Evolutionary conservation across 1,140 invertebrate species (phyloP), one percentile per base, ranked within the genome.

Genomic region (Diachasma alloeum): DNA sequence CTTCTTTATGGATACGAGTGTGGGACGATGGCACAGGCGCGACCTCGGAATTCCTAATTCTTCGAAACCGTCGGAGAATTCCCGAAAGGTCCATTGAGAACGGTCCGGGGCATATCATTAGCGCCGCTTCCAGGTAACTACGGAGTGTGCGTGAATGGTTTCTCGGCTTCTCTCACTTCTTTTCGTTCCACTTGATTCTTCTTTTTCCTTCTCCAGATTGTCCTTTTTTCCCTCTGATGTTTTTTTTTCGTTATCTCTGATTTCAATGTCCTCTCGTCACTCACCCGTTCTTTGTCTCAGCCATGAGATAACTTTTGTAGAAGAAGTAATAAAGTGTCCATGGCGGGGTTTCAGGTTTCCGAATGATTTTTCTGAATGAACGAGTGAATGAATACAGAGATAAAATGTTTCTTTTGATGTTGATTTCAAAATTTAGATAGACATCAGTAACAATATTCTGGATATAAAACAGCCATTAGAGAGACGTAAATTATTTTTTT

Each of bases 1-100:
- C 63, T 13, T 37, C 15, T 37, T 68, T 42, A 17, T 63, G 19
- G 31, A 46, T 42, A 69, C 39, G 66, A 68, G 66, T 37, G 66
- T 68, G 26, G 26, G 48, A 74, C 72, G 26, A 73, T 66, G 44
- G 39, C 26, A 74, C n/a, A 76, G 67, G 48, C 44, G 39, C 66
- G 46, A 77, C 83, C 84, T 87, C 87, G 88, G 88, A 88, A 90
- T 90, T 89, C 87, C 87, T 89, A 87, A 90, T 89, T 90, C 88
- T 84, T 86, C 87, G 87, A 90, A 90, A 89, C 85, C 87, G 88
- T 83, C 86, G 85, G 82, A 86, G 87, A 89, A 90, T 90, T 89
- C 88, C 86, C 86, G 87, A 90, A 90, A 90, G 87, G 84, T 86
- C 82, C 87, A 89, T 88, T 88, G 82, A 81, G 77, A 79, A 80